Percentiles rank a stretch among this genome's conserved stretches.
Conservation (phyloP, 2,797 vertebrate genomes). For the Tolypeutes matacus region DNA sequence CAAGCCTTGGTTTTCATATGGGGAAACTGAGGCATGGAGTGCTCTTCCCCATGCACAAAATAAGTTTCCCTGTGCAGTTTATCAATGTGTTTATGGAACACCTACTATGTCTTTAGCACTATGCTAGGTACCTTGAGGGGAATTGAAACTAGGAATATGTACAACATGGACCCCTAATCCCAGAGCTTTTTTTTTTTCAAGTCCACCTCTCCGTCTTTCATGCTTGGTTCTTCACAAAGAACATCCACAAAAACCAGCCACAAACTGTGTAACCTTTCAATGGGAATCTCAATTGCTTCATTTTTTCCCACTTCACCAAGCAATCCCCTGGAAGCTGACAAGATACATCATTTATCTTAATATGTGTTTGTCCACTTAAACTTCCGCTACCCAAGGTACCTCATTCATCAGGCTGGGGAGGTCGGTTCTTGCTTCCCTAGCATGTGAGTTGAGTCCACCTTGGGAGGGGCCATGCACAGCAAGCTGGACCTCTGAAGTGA, state of each 20-base stretch:
- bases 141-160: neutral
- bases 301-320: neutral
- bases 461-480: neutral
- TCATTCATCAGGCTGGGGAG: no score
- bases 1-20: neutral
- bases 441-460: rapidly evolving
- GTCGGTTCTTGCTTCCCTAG: neutral
- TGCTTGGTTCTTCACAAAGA: neutral
- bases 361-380: neutral
- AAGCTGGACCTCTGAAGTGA: neutral
- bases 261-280: neutral
- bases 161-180: neutral
- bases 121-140: neutral
- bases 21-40: neutral
- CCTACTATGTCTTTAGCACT: neutral
- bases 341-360: neutral
- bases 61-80: neutral
- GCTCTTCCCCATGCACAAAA: neutral
- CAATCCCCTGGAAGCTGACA: neutral
- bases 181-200: neutral
- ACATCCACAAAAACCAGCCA: neutral
- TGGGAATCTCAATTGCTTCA: neutral
- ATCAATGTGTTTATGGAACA: neutral
- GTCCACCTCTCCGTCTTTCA: neutral
- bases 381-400: neutral